Conservation (phyloP, 2,113 vertebrate species). For the Passer domesticus region DNA sequence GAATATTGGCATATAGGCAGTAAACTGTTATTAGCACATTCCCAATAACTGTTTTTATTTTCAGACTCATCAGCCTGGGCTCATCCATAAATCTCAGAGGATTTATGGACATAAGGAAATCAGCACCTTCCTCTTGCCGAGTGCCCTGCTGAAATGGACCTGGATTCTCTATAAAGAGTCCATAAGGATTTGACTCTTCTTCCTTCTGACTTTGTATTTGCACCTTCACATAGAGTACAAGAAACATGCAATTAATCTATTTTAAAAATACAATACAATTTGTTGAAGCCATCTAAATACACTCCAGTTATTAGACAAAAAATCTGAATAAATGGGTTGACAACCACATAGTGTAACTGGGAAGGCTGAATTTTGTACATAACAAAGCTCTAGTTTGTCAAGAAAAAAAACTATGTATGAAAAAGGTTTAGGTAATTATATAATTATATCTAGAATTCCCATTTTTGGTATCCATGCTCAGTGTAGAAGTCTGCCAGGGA, state of each 20-base stretch:
- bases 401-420: accelerated
- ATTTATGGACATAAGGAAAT: not conserved
- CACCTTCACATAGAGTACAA: not conserved
- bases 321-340: not conserved
- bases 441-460: not conserved
- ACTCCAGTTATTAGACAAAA: not conserved
- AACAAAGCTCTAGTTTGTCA: accelerated
- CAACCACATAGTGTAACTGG: not conserved
- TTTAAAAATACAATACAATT: not conserved
- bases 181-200: not conserved
- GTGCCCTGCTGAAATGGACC: not conserved
- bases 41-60: slow-evolving; percentile 21
- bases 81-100: not conserved
- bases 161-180: not conserved
- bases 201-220: not conserved
- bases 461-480: not conserved
- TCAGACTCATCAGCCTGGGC: not conserved
- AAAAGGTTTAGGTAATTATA: not conserved
- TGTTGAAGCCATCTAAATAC: not conserved
- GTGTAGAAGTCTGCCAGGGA: not conserved
- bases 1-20: not conserved
- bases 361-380: not conserved
- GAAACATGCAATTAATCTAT: not conserved
- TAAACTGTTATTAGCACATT: not conserved
- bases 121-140: not conserved